phyloP scores from a whole-genome alignment of 2,888 invertebrate genomes.

The Chrysomela aeneicollis region DNA sequence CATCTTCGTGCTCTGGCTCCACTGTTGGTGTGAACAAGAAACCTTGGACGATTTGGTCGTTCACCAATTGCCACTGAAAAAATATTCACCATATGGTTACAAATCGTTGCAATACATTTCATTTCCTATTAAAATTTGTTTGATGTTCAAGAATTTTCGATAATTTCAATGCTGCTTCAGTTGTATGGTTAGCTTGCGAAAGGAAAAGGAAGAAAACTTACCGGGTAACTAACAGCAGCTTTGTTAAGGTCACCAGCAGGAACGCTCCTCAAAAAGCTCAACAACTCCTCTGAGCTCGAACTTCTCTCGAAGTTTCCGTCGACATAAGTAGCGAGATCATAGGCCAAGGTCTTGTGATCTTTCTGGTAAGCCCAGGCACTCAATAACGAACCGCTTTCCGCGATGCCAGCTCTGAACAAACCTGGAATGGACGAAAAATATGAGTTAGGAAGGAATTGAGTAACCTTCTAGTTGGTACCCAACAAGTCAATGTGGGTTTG shows the following conservation, averaged over 20 bases:
- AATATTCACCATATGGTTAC: too few species aligned
- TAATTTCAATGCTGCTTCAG: too few species aligned
- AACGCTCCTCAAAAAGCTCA: conserved; percentile 40
- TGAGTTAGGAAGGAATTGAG: too few species aligned
- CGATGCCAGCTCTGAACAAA: conserved; percentile 43
- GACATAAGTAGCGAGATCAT: conserved; percentile 45
- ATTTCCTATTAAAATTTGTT: too few species aligned
- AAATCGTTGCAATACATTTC: too few species aligned
- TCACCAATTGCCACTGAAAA: conserved; percentile 35
- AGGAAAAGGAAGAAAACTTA: too few species aligned
- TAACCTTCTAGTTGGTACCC: too few species aligned
- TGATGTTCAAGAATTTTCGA: too few species aligned
- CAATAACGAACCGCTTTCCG: conserved; percentile 44
- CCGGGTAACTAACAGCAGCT: conserved; percentile 13
- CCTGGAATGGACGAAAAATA: too few species aligned
- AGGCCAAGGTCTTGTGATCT: conserved; percentile 47
- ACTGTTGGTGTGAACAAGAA: conserved; percentile 41
- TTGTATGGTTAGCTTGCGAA: too few species aligned
- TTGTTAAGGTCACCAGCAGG: conserved; percentile 30
- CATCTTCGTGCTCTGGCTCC: conserved; percentile 39
- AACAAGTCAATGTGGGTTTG: too few species aligned
- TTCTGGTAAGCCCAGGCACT: conserved; percentile 45
- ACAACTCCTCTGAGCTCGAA: conserved; percentile 36
- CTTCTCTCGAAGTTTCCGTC: conserved; percentile 42
- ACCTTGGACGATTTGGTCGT: conserved; percentile 41